Base-by-base conservation (phyloP, 2,888 invertebrate genomes). In the Axea sp. region DNA sequence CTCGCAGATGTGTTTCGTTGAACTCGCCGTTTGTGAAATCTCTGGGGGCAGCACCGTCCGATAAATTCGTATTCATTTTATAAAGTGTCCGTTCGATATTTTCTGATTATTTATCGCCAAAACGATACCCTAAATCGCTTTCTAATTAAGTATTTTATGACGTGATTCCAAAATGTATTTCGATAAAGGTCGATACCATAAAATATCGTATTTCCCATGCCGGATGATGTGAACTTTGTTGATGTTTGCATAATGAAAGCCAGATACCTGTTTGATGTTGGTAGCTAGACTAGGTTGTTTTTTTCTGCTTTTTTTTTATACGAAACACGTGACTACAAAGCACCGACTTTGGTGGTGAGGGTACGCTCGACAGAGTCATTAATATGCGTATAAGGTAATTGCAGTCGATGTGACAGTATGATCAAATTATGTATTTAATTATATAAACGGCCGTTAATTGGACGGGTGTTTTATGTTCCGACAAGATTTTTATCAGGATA, bases 241-340 rank as follows among this genome's bases (percentile, higher is more conserved):
- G 69, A 65, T 45, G 60, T 31, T 45, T 62, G n/a, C 53, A 57
- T 49, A 73, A 73, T 49, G 47, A 67, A 62, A 67, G 53, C 37
- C 55, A 47, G 57, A 74, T 74, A 74, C 74, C 74, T 69, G 74
- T 64, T 73, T 67, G 67, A 53, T 37, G 67, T 68, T 62, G 57
- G 73, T 73, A 68, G 73, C 67, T 73, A 71, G 60, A 31, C 39
- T 37, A 55, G 53, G 45, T 8, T n/a, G n/a, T n/a, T n/a, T n/a
- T n/a, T n/a, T n/a, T n/a, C n/a, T n/a, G n/a, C n/a, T n/a, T n/a
- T n/a, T 51, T 69, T 62, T 71, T 62, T 55, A 39, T 51, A 45
- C 30, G n/a, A 11, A 60, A 45, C 69, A 55, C 55, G 55, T 53
- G 73, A 73, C 73, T 73, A 73, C 73, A 67, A 73, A 73, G 73